Base-by-base conservation (phyloP, 2,797 vertebrate genomes). In the Girardinus metallicus region DNA sequence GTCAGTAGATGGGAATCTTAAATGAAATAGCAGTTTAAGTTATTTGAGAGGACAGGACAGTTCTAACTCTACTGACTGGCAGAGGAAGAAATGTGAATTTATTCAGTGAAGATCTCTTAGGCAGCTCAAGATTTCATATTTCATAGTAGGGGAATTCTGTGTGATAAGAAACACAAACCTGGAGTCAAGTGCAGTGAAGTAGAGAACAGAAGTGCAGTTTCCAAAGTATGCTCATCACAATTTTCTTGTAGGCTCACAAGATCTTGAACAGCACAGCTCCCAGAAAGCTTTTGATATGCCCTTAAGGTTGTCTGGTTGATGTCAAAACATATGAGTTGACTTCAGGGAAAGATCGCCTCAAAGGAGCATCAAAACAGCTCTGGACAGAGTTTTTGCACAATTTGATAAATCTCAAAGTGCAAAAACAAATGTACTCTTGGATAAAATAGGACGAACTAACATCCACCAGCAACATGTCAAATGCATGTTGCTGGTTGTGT, bases 271-370 rank as follows among this genome's bases (percentile, higher is more conserved):
- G 80, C 83, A 80, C 83, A 74, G 85, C 81, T 88, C 85, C 62
- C 66, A 74, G 68, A 91, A 76, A 90, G 73, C 84, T 84, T 92
- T 92, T 89, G 85, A 87, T 91, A 87, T 87, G 89, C 89, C 85
- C 87, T n/a, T 16, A 41, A 76, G 89, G 83, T 80, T 84, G 85
- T 82, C 85, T 91, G 86, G 77, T 89, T 89, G 83, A 80, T 80
- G 80, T 93, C 85, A 90, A 85, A 84, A 81, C 80, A 83, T 76
- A 57, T 60, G 80, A 84, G 87, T 70, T 77, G 85, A 89, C 84
- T 91, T 88, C 46, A 87, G 83, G 80, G 87, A 83, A 46, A 86
- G 78, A 82, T 81, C 76, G 71, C 79, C 84, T 87, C 83, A 85
- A 88, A 88, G 66, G 49, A 73, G 78, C 60, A 72, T 73, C 68